phyloP scores from a whole-genome alignment of 2,888 invertebrate genomes.

The Leptinotarsa haldemani region DNA sequence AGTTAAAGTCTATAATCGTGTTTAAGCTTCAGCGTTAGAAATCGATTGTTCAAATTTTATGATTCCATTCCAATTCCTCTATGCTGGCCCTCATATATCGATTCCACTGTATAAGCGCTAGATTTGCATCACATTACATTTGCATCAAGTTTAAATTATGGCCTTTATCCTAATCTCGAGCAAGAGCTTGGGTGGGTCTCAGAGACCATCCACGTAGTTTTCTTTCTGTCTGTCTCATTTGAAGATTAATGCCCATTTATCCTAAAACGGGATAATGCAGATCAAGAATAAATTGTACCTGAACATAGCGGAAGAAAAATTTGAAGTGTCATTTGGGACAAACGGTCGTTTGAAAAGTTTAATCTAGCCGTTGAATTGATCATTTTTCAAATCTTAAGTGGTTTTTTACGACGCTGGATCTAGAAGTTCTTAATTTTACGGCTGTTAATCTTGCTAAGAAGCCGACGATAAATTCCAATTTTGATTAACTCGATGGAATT shows the following conservation, averaged over 20 bases:
- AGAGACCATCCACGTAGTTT: slow-evolving; percentile 16
- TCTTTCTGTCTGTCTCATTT: slow-evolving; percentile 2
- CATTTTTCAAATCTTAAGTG: slow-evolving; percentile 34
- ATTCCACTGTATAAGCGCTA: not conserved
- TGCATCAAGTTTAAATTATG: slow-evolving; percentile 22
- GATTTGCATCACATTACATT: not conserved
- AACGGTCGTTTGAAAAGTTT: slow-evolving; percentile 37
- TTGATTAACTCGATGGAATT: slow-evolving; percentile 18
- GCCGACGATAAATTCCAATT: slow-evolving; percentile 15
- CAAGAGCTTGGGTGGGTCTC: slow-evolving; percentile 18
- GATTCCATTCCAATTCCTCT: too few relatives aligned
- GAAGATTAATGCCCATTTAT: slow-evolving; percentile 32
- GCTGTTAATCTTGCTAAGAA: slow-evolving; percentile 24
- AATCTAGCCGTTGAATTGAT: slow-evolving; percentile 37
- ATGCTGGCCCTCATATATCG: not conserved
- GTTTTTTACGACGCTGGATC: slow-evolving; percentile 13
- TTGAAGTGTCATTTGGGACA: slow-evolving; percentile 36
- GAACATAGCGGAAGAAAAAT: slow-evolving; percentile 34
- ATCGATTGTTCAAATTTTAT: too few relatives aligned
- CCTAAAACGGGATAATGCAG: slow-evolving; percentile 28
- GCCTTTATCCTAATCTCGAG: slow-evolving; percentile 18
- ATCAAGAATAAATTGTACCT: slow-evolving; percentile 28
- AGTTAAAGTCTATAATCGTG: too few relatives aligned
- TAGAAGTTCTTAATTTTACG: slow-evolving; percentile 28
- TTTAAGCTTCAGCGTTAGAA: too few relatives aligned